A percentile compares a stretch with the other conserved stretches of the same genome.
Evolutionary conservation across 2,113 vertebrate species (phyloP).

Genomic region (Gopherus flavomarginatus): DNA sequence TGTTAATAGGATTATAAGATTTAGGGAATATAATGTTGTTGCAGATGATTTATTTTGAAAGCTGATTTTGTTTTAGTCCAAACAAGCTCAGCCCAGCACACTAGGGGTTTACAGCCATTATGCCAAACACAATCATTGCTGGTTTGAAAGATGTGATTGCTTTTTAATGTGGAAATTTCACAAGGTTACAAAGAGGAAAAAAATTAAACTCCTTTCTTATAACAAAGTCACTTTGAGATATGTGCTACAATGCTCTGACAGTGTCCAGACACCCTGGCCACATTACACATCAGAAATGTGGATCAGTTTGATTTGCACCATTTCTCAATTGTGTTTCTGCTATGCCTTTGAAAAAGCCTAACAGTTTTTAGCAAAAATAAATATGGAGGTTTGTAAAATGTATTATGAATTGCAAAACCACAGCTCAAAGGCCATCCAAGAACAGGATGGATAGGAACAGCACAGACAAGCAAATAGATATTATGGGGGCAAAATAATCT

Average conservation of each 20-base stretch:
- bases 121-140: conserved; percentile 85
- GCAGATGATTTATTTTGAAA: conserved; percentile 86
- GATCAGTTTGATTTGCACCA: conserved; percentile 73
- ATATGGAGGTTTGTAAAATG: conserved; percentile 57
- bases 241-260: conserved; percentile 79
- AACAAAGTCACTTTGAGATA: conserved; percentile 80
- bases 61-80: conserved; percentile 83
- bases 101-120: conserved; percentile 73
- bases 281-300: conserved; percentile 74
- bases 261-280: conserved; percentile 82
- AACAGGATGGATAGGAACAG: conserved; percentile 32
- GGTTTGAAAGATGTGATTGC: conserved; percentile 82
- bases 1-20: conserved; percentile 86
- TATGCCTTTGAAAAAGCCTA: conserved; percentile 70
- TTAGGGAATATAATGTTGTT: conserved; percentile 80
- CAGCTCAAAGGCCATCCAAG: conserved; percentile 45
- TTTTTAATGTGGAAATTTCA: conserved; percentile 82
- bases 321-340: conserved; percentile 70
- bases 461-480: conserved; percentile 43
- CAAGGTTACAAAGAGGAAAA: conserved; percentile 77
- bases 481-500: conserved; percentile 30
- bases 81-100: conserved; percentile 80
- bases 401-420: conserved; percentile 54
- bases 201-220: conserved; percentile 79
- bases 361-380: conserved; percentile 71